Base-by-base conservation (phyloP, 2,797 vertebrate species). In the Oryzias dopingdopingensis region DNA sequence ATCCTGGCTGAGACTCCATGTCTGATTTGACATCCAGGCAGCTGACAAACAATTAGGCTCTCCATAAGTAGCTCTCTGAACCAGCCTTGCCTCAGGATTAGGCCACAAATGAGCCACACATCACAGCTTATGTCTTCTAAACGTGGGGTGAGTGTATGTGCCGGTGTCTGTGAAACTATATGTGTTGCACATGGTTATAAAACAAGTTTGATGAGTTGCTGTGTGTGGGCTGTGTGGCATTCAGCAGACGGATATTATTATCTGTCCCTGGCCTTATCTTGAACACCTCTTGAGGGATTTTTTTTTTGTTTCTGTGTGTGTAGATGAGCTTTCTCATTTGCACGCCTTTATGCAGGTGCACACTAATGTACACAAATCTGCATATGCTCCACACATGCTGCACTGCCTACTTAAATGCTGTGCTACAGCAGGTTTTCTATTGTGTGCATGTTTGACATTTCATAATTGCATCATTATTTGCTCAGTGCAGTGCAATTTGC, bases 31-130 rank as follows among this genome's bases (percentile, higher is more conserved):
- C 84, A 84, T 86, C 84, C 76, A 80, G 67, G 78, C 79, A 84
- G 76, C 77, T 85, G 85, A 84, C 86, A 89, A 90, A 90, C 86
- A 91, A 91, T 91, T 90, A 90, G 82, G 78, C 62, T 66, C 65
- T 83, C 82, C 59, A 78, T 88, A 80, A 86, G 83, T 74, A 80
- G 67, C 44, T 65, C 75, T 74, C 62, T 84, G 88, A 89, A 86
- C 79, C 79, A 70, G 77, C 58, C 81, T 85, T 50, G 73, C 72
- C 76, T 65, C 22, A 50, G 86, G 88, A 91, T 90, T 91, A 88
- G 65, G 57, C 62, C 70, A 58, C 77, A 86, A 86, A 88, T 85
- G 82, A 90, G 83, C 76, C 59, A 26, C 79, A 84, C 80, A 77
- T 82, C 67, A 70, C 29, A 56, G 80, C 70, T 86, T 86, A 87